These are phyloP conservation scores for Macropis europaea DNA, from an alignment of 2,888 invertebrate genomes.

Conservation along the genomic window DNA sequence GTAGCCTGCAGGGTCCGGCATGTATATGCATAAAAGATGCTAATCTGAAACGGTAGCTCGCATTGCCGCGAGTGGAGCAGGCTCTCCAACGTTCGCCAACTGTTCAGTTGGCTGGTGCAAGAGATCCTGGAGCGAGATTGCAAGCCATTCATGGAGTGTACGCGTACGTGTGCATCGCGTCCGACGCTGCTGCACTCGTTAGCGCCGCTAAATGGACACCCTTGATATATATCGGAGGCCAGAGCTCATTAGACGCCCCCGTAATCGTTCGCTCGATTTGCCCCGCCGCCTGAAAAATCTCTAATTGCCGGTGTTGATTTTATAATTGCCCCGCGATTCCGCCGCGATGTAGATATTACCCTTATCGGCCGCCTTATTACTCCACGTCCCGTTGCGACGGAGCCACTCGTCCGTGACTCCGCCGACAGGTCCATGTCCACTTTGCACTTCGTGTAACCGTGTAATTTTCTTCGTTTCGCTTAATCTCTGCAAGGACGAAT, in stretches of 20 bases:
- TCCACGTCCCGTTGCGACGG: no score
- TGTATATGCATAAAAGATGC: slow-evolving; percentile 71
- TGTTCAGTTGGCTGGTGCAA: slow-evolving; percentile 58
- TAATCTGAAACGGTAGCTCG: slow-evolving; percentile 76
- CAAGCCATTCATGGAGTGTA: slow-evolving; percentile 60
- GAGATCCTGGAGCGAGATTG: slow-evolving; percentile 72
- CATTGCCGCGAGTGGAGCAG: slow-evolving; percentile 71
- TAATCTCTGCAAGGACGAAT: no score
- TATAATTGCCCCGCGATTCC: slow-evolving; percentile 26
- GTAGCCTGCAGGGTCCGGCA: slow-evolving; percentile 52
- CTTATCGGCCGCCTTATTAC: no score
- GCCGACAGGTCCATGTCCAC: no score
- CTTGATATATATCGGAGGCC: slow-evolving; percentile 58
- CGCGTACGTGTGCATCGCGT: slow-evolving; percentile 46
- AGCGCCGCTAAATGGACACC: slow-evolving; percentile 71
- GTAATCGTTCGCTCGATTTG: slow-evolving; percentile 50
- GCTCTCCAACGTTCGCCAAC: slow-evolving; percentile 54
- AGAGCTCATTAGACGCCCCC: slow-evolving; percentile 54
- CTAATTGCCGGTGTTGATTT: slow-evolving; percentile 48
- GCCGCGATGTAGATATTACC: neutral
- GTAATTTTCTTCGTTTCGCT: no score
- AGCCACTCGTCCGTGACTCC: no score
- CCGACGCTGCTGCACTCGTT: slow-evolving; percentile 63
- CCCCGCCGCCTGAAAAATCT: slow-evolving; percentile 36
- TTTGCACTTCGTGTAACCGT: no score